These are phyloP conservation scores for Pammene aurita DNA, from an alignment of 2,888 invertebrate species.

Conservation along the genomic window DNA sequence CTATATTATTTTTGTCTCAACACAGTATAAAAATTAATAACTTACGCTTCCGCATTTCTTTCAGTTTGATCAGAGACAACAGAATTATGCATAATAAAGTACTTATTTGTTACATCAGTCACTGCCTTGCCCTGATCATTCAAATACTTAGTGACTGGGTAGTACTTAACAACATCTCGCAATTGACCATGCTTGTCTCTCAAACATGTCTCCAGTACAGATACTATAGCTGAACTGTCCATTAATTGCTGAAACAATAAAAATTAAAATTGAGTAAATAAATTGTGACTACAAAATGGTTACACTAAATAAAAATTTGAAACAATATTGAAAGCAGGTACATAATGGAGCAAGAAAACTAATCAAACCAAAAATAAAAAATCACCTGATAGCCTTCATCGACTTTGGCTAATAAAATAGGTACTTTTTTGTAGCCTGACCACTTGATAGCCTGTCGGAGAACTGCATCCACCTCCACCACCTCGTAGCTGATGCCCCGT, in stretches of 20 bases:
- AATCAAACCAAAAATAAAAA: not conserved
- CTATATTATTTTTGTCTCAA: too few relatives aligned
- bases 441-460: conserved; percentile 95
- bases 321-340: too few relatives aligned
- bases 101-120: conserved; percentile 92
- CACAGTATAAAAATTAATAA: conserved; percentile 33
- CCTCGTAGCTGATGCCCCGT: conserved; percentile 95
- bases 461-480: conserved; percentile 99
- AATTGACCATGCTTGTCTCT: conserved; percentile 84
- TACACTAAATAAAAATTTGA: too few relatives aligned
- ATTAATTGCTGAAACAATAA: conserved; percentile 88
- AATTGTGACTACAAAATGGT: too few relatives aligned
- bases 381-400: conserved; percentile 87
- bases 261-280: not conserved
- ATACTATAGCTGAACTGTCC: conserved; percentile 97
- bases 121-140: conserved; percentile 87
- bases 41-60: conserved; percentile 84
- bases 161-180: conserved; percentile 88
- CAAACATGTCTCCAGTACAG: conserved; percentile 91
- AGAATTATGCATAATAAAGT: conserved; percentile 92
- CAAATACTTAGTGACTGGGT: conserved; percentile 87
- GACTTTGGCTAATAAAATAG: conserved; percentile 91
- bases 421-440: conserved; percentile 97
- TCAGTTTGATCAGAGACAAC: conserved; percentile 77
- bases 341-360: too few relatives aligned